Conservation (phyloP, 2,888 invertebrate genomes). For the Dryobotodes eremita region DNA sequence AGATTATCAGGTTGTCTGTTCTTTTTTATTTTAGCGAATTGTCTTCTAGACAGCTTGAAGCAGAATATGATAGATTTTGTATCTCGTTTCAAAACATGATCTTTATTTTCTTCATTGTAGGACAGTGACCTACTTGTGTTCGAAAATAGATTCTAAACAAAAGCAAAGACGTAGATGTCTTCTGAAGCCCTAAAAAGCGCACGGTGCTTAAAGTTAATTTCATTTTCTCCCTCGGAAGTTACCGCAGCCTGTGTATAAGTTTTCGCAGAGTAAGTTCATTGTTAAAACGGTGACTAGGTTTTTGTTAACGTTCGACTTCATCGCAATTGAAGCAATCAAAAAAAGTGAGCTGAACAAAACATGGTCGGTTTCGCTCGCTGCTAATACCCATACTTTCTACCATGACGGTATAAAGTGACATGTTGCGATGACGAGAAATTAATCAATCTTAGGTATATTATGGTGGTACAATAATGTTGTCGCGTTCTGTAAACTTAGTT, state of each 20-base stretch:
- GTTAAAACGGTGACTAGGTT: constrained; percentile 76
- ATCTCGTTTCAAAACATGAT: constrained; percentile 25
- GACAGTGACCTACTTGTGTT: constrained; percentile 19
- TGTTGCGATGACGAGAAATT: constrained; percentile 36
- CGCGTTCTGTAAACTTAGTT: neutral
- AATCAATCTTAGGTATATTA: neutral
- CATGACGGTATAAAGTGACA: constrained; percentile 71
- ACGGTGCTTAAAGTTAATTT: neutral
- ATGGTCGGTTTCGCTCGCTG: constrained; percentile 84
- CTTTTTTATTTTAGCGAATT: neutral
- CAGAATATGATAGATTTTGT: neutral
- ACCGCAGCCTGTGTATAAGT: constrained; percentile 72
- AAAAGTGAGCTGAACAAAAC: constrained; percentile 76
- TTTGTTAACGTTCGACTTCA: constrained; percentile 78
- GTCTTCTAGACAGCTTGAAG: neutral
- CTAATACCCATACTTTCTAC: constrained; percentile 73
- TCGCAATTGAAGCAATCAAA: constrained; percentile 75
- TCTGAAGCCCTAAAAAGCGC: neutral
- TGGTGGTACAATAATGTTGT: neutral
- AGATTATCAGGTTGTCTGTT: neutral
- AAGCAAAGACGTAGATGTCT: neutral
- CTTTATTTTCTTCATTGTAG: constrained; percentile 10
- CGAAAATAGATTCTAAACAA: constrained; percentile 27
- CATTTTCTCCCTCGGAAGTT: constrained; percentile 32
- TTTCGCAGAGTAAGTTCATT: constrained; percentile 83